phyloP scores from a whole-genome alignment of 2,113 vertebrate species.

The Chaenogobius annularis region DNA sequence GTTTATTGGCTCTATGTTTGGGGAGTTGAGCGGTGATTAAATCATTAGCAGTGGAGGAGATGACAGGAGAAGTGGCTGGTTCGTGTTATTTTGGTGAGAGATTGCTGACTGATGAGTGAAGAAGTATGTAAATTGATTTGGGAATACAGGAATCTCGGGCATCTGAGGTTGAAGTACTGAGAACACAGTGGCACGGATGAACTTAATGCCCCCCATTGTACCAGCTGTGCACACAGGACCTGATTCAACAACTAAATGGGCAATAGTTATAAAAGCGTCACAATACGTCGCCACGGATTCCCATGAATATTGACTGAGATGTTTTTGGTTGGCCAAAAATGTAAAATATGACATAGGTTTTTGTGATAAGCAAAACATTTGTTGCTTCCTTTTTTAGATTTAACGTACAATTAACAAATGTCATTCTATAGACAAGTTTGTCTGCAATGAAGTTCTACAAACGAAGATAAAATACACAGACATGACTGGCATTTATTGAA shows the following conservation, averaged over 20 bases:
- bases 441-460: too few species aligned
- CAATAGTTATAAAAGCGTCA: neutral
- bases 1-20: constrained; percentile 6
- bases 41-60: constrained; percentile 21
- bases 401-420: too few species aligned
- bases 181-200: constrained; percentile 8
- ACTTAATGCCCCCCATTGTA: constrained; percentile 1
- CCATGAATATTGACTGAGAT: neutral
- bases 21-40: constrained; percentile 22
- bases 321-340: too few species aligned
- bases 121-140: constrained; percentile 37
- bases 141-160: constrained; percentile 48
- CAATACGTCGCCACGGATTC: neutral
- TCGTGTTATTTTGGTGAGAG: constrained; percentile 29
- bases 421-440: too few species aligned
- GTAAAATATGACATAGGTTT: neutral
- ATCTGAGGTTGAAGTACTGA: constrained; percentile 8
- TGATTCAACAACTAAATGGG: neutral
- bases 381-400: neutral
- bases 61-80: constrained; percentile 6
- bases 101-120: constrained; percentile 17
- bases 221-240: constrained; percentile 4
- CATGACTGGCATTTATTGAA: too few species aligned
- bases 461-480: too few species aligned
- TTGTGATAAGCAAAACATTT: neutral